phyloP scores from a whole-genome alignment of 1,140 invertebrate species.

The Diuraphis noxia region DNA sequence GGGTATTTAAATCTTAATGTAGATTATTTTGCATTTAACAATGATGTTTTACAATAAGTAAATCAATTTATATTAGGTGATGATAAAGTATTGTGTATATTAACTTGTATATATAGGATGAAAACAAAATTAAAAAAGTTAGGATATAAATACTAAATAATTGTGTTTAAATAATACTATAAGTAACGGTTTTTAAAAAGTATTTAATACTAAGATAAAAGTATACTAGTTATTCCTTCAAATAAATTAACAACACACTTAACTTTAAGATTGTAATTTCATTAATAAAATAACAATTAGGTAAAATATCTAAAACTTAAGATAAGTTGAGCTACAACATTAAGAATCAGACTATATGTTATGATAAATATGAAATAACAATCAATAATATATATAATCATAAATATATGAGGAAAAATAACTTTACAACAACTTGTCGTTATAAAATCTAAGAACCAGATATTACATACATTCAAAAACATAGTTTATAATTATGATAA shows the following conservation, averaged over 20 bases:
- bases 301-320: background rate
- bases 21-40: background rate
- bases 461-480: background rate
- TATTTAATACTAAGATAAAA: background rate
- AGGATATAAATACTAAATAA: background rate
- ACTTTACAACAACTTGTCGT: background rate
- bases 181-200: background rate
- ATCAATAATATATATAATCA: background rate
- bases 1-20: background rate
- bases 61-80: background rate
- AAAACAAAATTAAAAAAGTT: background rate
- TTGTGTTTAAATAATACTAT: background rate
- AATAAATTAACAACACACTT: background rate
- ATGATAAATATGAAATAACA: background rate
- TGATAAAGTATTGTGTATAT: background rate
- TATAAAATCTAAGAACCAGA: background rate
- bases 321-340: background rate
- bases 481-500: background rate
- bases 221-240: background rate
- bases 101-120: background rate
- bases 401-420: background rate
- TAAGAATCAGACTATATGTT: conserved; percentile 28
- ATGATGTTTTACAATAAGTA: background rate
- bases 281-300: background rate
- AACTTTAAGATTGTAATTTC: background rate